Conservation (phyloP, 1,140 invertebrate species). For the Drosophila grimshawi region DNA sequence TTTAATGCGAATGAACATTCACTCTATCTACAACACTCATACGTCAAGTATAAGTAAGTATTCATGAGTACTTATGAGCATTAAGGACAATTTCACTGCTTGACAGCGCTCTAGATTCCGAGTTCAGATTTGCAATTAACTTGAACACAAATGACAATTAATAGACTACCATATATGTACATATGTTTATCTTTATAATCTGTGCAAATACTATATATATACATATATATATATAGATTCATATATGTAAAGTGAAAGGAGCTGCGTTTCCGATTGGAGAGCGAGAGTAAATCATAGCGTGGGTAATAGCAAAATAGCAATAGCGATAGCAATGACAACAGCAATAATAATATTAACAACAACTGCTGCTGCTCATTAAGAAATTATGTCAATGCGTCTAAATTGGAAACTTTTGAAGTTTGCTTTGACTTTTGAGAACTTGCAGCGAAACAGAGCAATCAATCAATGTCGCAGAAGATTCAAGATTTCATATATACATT, state of each 20-base stretch:
- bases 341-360: neutral
- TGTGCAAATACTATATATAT: conserved; percentile 4
- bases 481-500: neutral
- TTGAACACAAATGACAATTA: conserved; percentile 75
- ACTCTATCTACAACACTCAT: neutral
- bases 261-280: conserved; percentile 51
- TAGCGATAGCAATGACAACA: conserved; percentile 3
- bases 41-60: neutral
- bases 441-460: neutral
- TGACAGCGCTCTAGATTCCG: conserved; percentile 38
- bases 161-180: conserved; percentile 48
- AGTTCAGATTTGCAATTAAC: conserved; percentile 58
- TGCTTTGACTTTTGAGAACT: neutral
- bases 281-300: conserved; percentile 54
- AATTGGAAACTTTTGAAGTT: conserved; percentile 59
- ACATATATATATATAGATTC: neutral
- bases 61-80: conserved; percentile 23
- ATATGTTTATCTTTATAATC: conserved; percentile 1
- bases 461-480: neutral
- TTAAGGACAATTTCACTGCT: conserved; percentile 82
- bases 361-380: conserved; percentile 26
- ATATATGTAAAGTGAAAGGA: conserved; percentile 74
- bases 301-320: conserved; percentile 27
- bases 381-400: conserved; percentile 72
- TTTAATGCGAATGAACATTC: too few relatives aligned